These are phyloP conservation scores for Sebastes vulpes DNA, from an alignment of 2,797 vertebrate species.

Conservation along the genomic window DNA sequence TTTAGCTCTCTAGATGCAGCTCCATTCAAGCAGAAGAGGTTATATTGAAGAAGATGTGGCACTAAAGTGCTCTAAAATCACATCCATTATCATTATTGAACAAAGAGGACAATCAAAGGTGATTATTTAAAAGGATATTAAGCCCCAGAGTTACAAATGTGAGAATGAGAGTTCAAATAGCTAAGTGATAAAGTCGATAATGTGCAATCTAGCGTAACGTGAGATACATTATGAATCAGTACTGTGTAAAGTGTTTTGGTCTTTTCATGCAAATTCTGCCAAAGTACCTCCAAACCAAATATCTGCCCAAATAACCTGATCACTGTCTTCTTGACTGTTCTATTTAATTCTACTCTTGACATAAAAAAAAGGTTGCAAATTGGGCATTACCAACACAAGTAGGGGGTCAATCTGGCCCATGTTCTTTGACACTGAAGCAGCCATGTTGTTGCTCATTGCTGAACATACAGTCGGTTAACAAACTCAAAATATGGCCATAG, in stretches of 20 bases:
- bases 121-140: slow-evolving; percentile 30
- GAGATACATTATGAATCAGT: neutral
- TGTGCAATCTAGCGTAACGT: neutral
- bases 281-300: neutral
- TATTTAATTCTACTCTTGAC: neutral
- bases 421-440: slow-evolving; percentile 56
- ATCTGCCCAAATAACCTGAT: neutral
- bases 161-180: neutral
- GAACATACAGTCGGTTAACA: slow-evolving; percentile 61
- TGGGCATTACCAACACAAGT: slow-evolving; percentile 12
- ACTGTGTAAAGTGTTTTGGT: neutral
- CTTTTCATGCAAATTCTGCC: neutral
- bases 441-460: slow-evolving; percentile 66
- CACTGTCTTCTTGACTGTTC: neutral
- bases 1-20: neutral
- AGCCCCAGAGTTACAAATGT: neutral
- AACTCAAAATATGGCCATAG: slow-evolving; percentile 72
- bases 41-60: neutral
- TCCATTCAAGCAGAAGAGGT: neutral
- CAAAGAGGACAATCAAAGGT: slow-evolving; percentile 8
- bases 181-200: neutral
- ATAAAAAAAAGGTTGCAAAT: neutral
- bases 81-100: slow-evolving; percentile 48
- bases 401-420: slow-evolving; percentile 39
- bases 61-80: slow-evolving; percentile 4